Evolutionary conservation across 2,888 invertebrate species (phyloP).

Genomic region (Rhorus exstirpatorius): DNA sequence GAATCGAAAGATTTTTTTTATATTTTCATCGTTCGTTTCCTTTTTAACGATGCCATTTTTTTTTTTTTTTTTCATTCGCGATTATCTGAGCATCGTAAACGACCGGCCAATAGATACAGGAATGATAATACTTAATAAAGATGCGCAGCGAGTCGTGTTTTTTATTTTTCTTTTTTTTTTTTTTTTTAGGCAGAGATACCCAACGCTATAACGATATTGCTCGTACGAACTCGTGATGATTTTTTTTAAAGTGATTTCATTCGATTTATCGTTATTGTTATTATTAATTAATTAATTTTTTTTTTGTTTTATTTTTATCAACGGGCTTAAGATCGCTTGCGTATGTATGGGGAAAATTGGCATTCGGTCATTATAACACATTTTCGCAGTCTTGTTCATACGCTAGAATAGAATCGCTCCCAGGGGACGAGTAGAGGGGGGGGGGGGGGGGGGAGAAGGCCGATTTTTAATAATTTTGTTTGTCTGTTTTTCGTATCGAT

Average conservation of each 20-base stretch:
- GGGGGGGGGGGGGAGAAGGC: slow-evolving; percentile 44
- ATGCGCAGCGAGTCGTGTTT: slow-evolving; percentile 71
- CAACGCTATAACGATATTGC: slow-evolving; percentile 77
- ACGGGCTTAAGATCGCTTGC: slow-evolving; percentile 38
- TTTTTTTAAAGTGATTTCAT: slow-evolving; percentile 50
- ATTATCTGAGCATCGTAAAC: slow-evolving; percentile 10
- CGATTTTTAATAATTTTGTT: slow-evolving; percentile 10
- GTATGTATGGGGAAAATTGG: slow-evolving; percentile 26
- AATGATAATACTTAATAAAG: slow-evolving; percentile 73
- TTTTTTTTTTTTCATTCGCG: not conserved
- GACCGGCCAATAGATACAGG: slow-evolving; percentile 39
- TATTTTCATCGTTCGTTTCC: not conserved
- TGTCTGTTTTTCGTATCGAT: slow-evolving; percentile 20
- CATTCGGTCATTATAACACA: slow-evolving; percentile 23
- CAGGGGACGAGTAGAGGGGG: slow-evolving; percentile 40
- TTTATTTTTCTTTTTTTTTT: too few species aligned
- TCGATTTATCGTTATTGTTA: slow-evolving; percentile 42
- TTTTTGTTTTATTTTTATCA: too few species aligned
- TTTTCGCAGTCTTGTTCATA: slow-evolving; percentile 36
- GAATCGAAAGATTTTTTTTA: too few species aligned
- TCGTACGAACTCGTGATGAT: slow-evolving; percentile 75
- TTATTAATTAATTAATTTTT: slow-evolving; percentile 19
- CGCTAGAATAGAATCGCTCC: slow-evolving; percentile 43
- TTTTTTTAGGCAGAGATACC: slow-evolving; percentile 73
- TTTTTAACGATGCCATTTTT: not conserved